Evolutionary conservation across 2,888 invertebrate genomes (phyloP).

Genomic region (Cerastoderma edule): DNA sequence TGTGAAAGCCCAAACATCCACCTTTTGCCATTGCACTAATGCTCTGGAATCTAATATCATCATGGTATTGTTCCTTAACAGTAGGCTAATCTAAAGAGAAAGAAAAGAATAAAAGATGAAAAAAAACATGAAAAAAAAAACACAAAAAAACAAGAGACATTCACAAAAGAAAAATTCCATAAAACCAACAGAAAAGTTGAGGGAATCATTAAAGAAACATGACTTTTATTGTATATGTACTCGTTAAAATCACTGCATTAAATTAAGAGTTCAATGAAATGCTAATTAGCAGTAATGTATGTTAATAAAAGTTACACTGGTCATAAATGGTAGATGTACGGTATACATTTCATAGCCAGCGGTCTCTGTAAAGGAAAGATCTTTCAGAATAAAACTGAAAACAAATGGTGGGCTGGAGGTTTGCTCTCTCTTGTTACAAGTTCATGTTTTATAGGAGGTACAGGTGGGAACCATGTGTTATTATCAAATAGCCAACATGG

Average conservation of each 20-base stretch:
- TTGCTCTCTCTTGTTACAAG: too few species aligned
- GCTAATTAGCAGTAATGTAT: conserved; percentile 9
- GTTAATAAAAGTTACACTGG: background rate
- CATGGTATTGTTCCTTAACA: too few species aligned
- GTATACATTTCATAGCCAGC: conserved; percentile 13
- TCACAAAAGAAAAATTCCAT: too few species aligned
- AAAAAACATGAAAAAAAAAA: too few species aligned
- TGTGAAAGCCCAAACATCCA: too few species aligned
- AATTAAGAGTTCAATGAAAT: conserved; percentile 21
- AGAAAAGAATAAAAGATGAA: too few species aligned
- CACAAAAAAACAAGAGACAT: too few species aligned
- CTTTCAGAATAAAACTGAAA: background rate
- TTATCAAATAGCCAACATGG: too few species aligned
- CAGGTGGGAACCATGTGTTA: conserved; percentile 14
- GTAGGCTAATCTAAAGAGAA: too few species aligned
- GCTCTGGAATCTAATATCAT: too few species aligned
- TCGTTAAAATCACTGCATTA: background rate
- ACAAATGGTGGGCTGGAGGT: background rate
- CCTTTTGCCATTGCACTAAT: too few species aligned
- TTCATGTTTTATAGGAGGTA: conserved; percentile 9
- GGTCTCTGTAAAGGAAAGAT: background rate
- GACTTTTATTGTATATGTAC: conserved; percentile 1
- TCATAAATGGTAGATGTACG: conserved; percentile 10
- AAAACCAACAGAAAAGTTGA: background rate
- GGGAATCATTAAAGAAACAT: background rate